Conservation (phyloP, 2,888 invertebrate genomes). For the Cheilosia pagana region DNA sequence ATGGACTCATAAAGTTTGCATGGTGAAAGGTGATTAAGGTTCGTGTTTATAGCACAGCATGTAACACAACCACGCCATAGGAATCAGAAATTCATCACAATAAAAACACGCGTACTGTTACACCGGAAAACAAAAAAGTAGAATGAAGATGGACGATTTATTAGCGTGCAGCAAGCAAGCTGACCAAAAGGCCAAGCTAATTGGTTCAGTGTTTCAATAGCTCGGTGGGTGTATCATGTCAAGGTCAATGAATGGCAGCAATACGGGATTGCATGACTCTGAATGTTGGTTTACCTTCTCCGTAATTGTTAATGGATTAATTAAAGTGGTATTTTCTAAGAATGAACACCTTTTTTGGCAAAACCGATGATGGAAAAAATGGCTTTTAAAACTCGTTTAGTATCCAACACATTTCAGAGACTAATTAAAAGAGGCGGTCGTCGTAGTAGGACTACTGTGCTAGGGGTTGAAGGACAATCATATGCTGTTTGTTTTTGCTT, state of each 20-base stretch:
- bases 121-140: not conserved
- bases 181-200: not conserved
- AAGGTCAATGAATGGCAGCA: conserved; percentile 16
- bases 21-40: conserved; percentile 17
- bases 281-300: not conserved
- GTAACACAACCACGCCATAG: conserved; percentile 1
- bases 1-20: conserved; percentile 26
- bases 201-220: conserved; percentile 8
- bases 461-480: no score
- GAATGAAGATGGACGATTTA: conserved; percentile 23
- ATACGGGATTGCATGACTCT: conserved; percentile 11
- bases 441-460: no score
- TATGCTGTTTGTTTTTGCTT: no score
- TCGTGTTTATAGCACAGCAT: conserved; percentile 5
- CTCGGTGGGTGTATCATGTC: conserved; percentile 18
- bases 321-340: no score
- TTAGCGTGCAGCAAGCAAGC: conserved; percentile 7
- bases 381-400: no score
- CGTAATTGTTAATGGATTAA: no score
- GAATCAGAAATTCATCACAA: conserved; percentile 13
- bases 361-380: no score
- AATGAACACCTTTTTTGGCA: no score
- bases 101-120: not conserved
- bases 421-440: no score
- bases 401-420: no score